Conservation (phyloP, 2,888 invertebrate genomes). For the Rhyacophila evoluta region DNA sequence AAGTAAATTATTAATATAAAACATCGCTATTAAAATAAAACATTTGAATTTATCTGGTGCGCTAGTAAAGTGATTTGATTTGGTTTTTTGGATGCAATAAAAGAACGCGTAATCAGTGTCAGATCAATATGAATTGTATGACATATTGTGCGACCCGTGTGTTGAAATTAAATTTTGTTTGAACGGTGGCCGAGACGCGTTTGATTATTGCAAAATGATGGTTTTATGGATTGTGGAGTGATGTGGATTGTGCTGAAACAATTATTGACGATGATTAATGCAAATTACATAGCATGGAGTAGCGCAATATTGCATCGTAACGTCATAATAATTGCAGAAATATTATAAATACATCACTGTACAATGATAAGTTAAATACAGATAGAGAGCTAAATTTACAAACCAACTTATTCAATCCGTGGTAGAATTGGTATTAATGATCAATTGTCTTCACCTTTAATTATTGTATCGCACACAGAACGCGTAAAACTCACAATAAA, state of each 20-base stretch:
- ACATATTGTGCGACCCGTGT: neutral
- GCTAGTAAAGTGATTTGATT: neutral
- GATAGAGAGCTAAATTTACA: no score
- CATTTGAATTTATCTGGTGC: no score
- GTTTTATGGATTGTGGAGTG: neutral
- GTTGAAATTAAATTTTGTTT: constrained; percentile 3
- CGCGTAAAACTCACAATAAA: no score
- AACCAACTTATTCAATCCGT: no score
- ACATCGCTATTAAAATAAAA: no score
- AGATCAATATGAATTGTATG: neutral
- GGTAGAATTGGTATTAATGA: no score
- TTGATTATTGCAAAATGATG: constrained; percentile 2
- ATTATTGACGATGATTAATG: constrained; percentile 15
- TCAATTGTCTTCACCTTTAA: no score
- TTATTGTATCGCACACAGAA: no score
- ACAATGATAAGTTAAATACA: no score
- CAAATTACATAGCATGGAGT: neutral
- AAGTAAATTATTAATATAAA: no score
- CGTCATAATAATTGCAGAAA: no score
- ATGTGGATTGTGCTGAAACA: constrained; percentile 14
- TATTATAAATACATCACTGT: no score
- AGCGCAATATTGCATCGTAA: neutral
- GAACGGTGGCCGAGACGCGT: neutral
- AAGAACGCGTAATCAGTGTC: neutral
- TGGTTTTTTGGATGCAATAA: neutral